These are phyloP conservation scores for Amblyornis subalaris DNA, from an alignment of 2,113 vertebrate genomes.

Conservation along the genomic window DNA sequence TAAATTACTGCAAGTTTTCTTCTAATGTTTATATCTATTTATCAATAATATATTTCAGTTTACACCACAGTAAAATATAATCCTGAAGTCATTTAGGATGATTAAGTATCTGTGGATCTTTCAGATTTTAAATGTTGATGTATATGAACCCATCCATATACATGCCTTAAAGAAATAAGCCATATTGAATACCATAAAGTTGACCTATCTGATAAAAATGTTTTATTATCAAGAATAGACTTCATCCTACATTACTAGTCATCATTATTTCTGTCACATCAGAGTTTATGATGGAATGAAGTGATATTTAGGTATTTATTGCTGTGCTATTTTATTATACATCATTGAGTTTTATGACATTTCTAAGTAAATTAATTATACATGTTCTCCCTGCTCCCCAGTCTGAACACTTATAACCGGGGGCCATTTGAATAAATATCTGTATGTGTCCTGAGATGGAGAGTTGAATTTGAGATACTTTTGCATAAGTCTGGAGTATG, in stretches of 20 bases:
- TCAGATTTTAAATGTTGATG: background rate
- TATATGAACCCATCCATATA: background rate
- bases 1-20: background rate
- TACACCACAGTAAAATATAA: background rate
- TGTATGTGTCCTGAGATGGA: background rate
- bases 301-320: background rate
- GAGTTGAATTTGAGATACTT: background rate
- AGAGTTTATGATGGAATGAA: background rate
- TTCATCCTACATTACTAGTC: background rate
- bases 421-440: background rate
- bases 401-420: background rate
- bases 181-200: background rate
- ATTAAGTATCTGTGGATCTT: background rate
- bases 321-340: background rate
- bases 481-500: background rate
- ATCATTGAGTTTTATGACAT: background rate
- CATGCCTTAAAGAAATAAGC: background rate
- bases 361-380: constrained; percentile 1
- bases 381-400: background rate
- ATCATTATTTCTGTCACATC: background rate
- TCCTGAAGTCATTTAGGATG: background rate
- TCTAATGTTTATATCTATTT: background rate
- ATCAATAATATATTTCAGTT: background rate
- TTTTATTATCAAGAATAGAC: background rate
- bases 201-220: background rate